Percentiles rank a stretch among this genome's conserved stretches.
phyloP scores from a whole-genome alignment of 2,113 vertebrate genomes.

The Odontesthes bonariensis region DNA sequence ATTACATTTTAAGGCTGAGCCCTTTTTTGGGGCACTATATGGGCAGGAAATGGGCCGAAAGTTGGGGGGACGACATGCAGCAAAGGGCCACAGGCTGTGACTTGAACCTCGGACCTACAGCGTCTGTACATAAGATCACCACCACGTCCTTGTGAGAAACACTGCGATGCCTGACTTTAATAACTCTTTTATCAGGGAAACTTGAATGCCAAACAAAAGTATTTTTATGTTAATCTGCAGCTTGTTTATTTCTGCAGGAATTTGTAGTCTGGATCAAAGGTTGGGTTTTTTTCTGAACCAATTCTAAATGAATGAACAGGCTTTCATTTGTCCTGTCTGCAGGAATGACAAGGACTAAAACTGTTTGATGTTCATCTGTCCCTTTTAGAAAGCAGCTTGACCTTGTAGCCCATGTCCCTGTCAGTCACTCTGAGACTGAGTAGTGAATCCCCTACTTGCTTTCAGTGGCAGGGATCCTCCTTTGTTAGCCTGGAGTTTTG shows the following conservation, averaged over 20 bases:
- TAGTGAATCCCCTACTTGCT: slow-evolving; percentile 13
- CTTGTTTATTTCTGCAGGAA: background rate
- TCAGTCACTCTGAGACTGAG: slow-evolving; percentile 47
- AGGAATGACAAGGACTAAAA: background rate
- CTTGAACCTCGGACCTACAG: too few species aligned
- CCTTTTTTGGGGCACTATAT: too few species aligned
- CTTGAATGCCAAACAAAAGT: background rate
- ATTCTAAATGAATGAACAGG: background rate
- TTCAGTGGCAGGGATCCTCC: slow-evolving; percentile 12
- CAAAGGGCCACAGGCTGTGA: too few species aligned
- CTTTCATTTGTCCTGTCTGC: background rate
- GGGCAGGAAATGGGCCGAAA: too few species aligned
- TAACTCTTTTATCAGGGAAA: background rate
- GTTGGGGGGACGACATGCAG: too few species aligned
- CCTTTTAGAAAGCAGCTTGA: slow-evolving; percentile 33
- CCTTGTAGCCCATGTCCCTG: slow-evolving; percentile 36
- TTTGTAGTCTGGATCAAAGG: background rate
- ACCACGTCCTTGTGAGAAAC: too few species aligned
- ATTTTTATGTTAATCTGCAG: background rate
- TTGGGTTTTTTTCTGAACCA: background rate
- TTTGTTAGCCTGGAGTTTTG: slow-evolving; percentile 53
- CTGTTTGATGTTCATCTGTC: slow-evolving; percentile 25
- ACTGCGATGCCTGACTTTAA: background rate
- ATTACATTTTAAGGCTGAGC: too few species aligned
- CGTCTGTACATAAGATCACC: too few species aligned